phyloP scores from a whole-genome alignment of 2,797 vertebrate genomes.

The Xiphorhynchus erythropygius region DNA sequence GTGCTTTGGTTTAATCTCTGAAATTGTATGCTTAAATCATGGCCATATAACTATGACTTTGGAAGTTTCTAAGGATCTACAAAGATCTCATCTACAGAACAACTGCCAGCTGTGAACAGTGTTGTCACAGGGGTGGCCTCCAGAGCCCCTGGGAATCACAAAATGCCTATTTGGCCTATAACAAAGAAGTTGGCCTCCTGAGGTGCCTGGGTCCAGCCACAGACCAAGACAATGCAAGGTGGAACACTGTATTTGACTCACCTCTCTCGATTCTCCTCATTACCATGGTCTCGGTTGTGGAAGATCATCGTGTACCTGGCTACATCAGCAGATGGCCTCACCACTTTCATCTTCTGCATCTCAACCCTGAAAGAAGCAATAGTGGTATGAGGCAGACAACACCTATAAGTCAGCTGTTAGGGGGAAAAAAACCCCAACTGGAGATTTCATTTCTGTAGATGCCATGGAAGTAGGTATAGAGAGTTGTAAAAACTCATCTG shows the following conservation, averaged over 20 bases:
- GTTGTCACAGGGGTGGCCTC: neutral
- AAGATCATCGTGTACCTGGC: conserved; percentile 97
- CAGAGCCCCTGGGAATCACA: neutral
- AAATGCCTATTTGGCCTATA: neutral
- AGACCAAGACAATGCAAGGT: neutral
- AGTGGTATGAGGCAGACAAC: neutral
- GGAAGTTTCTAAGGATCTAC: neutral
- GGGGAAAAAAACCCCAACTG: neutral
- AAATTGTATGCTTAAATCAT: neutral
- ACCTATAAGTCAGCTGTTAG: neutral
- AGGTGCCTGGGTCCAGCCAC: neutral
- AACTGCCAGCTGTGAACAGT: neutral
- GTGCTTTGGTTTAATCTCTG: neutral
- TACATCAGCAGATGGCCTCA: conserved; percentile 82
- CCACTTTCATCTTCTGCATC: conserved; percentile 88
- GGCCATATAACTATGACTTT: neutral
- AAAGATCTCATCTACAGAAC: neutral
- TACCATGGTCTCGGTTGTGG: conserved; percentile 90
- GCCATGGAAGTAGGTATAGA: neutral
- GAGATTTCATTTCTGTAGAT: neutral
- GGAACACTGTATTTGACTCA: conserved; percentile 57
- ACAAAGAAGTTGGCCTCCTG: neutral
- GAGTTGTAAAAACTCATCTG: neutral
- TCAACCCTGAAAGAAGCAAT: conserved; percentile 81
- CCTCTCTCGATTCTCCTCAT: conserved; percentile 88